Conservation (phyloP, 2,888 invertebrate species). For the Erebia epiphron region DNA sequence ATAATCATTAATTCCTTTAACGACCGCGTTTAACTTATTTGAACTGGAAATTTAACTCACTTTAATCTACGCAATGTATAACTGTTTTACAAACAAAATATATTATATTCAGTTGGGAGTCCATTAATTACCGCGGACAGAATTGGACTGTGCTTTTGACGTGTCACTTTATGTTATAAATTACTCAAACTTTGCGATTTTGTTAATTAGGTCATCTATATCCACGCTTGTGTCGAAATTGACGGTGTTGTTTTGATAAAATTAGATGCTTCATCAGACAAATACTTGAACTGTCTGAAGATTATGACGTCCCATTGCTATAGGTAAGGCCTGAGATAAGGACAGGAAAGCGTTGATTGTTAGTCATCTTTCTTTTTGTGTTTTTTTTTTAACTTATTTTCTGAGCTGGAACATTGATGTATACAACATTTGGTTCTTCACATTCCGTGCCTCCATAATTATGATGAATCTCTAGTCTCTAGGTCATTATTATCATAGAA, state of each 20-base stretch:
- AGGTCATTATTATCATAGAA: background rate
- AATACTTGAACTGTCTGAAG: background rate
- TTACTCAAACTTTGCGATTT: conserved; percentile 15
- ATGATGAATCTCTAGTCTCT: background rate
- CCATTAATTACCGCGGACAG: conserved; percentile 18
- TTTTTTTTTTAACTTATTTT: background rate
- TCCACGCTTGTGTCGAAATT: conserved; percentile 5
- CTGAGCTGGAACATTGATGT: background rate
- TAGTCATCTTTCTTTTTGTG: background rate
- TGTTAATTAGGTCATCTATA: conserved; percentile 19
- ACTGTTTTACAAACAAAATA: conserved; percentile 18
- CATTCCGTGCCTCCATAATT: background rate
- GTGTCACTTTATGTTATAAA: conserved; percentile 21
- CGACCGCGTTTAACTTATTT: conserved; percentile 12
- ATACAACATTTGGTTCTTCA: background rate
- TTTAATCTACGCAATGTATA: conserved; percentile 15
- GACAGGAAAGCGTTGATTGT: too few relatives aligned
- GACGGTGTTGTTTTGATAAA: background rate
- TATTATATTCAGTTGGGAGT: conserved; percentile 16
- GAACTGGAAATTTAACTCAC: conserved; percentile 10
- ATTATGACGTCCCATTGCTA: background rate
- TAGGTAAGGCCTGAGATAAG: background rate
- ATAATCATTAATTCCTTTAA: conserved; percentile 15
- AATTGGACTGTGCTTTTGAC: conserved; percentile 24
- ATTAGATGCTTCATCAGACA: background rate